Evolutionary conservation across 2,113 vertebrate species (phyloP), one percentile per base, ranked within the genome.

Genomic region (Cacatua alba): DNA sequence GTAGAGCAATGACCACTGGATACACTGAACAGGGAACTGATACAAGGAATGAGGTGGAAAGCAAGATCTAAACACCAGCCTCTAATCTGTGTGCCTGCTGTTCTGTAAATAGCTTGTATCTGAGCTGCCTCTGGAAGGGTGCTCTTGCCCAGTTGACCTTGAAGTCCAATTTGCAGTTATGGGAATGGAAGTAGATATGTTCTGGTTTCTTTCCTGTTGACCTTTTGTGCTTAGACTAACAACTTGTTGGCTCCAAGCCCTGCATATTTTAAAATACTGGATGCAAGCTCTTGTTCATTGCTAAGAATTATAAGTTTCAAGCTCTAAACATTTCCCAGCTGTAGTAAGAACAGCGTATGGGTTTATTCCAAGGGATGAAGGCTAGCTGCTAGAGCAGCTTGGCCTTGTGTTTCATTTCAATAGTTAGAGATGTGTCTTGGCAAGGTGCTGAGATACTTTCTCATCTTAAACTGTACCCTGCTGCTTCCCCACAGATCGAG

Each of bases 401-500:
- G 31, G 39, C 15, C 13, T 69, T 37, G 9, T 51, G 26, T 86
- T 25, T 69, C 3, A 0, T 17, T 49, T 60, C 17, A 13, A 24
- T 31, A 17, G 20, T 51, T 55, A 65, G 11, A 70, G 37, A 33
- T 67, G 33, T 63, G n/a, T 63, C n/a, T 43, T 81, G 62, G 16
- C 15, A 51, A 39, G 67, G 51, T 37, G 79, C 59, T 69, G 80
- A 49, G 53, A 17, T 70, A n/a, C 20, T 43, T 68, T 25, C 52
- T 76, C 37, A n/a, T 78, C 75, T 88, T 85, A 70, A 64, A n/a
- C 37, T 51, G 43, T 95, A 26, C 65, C 72, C 65, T 93, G 13
- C 82, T 94, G 96, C 78, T 96, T 96, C 94, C 84, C 80, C 94
- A 77, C 96, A 99, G 99, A 97, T 98, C 62, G 97, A 98, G 74